phyloP scores from a whole-genome alignment of 1,140 invertebrate species.

The Panagrolaimus sp. region DNA sequence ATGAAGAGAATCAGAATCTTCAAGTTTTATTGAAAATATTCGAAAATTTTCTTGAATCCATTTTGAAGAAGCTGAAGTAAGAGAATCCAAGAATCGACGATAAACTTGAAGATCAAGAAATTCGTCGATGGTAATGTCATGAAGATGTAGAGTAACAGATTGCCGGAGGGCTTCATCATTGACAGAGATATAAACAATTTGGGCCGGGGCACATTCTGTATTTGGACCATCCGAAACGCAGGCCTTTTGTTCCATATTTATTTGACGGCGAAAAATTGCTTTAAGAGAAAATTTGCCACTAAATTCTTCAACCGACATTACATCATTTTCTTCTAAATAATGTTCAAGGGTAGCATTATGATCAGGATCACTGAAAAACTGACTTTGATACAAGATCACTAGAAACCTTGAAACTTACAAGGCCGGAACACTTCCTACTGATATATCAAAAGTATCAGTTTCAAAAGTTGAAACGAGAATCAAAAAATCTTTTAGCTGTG shows the following conservation, averaged over 20 bases:
- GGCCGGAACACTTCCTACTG: conserved; percentile 51
- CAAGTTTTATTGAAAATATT: conserved; percentile 80
- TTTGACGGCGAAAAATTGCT: conserved; percentile 84
- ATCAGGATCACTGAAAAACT: conserved; percentile 54
- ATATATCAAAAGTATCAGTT: conserved; percentile 23
- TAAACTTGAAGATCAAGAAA: conserved; percentile 80
- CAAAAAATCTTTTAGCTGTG: conserved; percentile 51
- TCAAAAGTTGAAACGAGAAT: conserved; percentile 49
- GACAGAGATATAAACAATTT: conserved; percentile 68
- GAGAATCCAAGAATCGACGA: conserved; percentile 80
- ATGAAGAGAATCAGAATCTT: conserved; percentile 75
- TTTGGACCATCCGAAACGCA: conserved; percentile 72
- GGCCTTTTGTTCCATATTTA: conserved; percentile 85
- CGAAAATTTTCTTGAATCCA: conserved; percentile 81
- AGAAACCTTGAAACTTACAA: conserved; percentile 42
- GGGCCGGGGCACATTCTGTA: conserved; percentile 65
- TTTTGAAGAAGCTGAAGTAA: conserved; percentile 83
- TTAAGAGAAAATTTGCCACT: conserved; percentile 44
- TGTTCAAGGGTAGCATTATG: conserved; percentile 57
- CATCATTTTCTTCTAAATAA: conserved; percentile 51
- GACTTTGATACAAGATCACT: neutral
- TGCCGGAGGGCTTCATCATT: conserved; percentile 90
- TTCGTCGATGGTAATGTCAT: conserved; percentile 83
- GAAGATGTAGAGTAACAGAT: conserved; percentile 84
- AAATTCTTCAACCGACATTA: conserved; percentile 45